These are phyloP conservation scores for Caenorhabditis drosophilae DNA, from an alignment of 2,888 invertebrate genomes.

Conservation along the genomic window DNA sequence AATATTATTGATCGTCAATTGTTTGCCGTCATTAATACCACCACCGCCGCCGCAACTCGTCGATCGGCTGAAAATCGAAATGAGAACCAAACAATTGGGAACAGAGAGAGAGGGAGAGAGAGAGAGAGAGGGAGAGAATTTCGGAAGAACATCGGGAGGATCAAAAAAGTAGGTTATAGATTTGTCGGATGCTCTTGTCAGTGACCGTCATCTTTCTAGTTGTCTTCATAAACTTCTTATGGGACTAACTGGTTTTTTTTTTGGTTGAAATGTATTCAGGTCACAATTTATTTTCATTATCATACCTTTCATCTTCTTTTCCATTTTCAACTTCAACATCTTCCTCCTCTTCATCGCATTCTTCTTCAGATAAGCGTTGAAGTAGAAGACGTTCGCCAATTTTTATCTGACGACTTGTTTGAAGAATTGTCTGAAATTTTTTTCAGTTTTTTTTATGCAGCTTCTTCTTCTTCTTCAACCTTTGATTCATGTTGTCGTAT, in stretches of 20 bases:
- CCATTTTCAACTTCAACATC: slow-evolving; percentile 24
- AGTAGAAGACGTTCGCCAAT: slow-evolving; percentile 43
- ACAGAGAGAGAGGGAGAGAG: slow-evolving; percentile 8
- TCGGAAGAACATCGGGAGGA: too few species aligned
- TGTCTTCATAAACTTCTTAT: too few species aligned
- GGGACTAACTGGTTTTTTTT: slow-evolving; percentile 6
- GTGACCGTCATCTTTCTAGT: slow-evolving; percentile 5
- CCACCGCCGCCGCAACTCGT: too few species aligned
- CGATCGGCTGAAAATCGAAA: too few species aligned
- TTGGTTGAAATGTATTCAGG: slow-evolving; percentile 1
- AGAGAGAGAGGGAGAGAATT: not conserved
- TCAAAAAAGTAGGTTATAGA: too few species aligned
- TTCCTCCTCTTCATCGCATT: slow-evolving; percentile 20
- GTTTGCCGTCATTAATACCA: too few species aligned
- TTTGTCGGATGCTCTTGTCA: slow-evolving; percentile 7
- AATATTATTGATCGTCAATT: too few species aligned
- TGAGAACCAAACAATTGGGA: too few species aligned
- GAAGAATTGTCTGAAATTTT: slow-evolving; percentile 51
- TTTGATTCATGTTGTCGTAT: slow-evolving; percentile 50
- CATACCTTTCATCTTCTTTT: slow-evolving; percentile 18
- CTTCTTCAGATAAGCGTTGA: slow-evolving; percentile 30
- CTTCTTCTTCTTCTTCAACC: too few species aligned
- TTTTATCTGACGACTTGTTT: slow-evolving; percentile 50
- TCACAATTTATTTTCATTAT: not conserved
- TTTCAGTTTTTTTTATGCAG: not conserved